Evolutionary conservation across 30 jellyfish, hydroid and myxozoan genomes (phyloP), one percentile per base, ranked within the genome.

Genomic region (Catostylus mosaicus): DNA sequence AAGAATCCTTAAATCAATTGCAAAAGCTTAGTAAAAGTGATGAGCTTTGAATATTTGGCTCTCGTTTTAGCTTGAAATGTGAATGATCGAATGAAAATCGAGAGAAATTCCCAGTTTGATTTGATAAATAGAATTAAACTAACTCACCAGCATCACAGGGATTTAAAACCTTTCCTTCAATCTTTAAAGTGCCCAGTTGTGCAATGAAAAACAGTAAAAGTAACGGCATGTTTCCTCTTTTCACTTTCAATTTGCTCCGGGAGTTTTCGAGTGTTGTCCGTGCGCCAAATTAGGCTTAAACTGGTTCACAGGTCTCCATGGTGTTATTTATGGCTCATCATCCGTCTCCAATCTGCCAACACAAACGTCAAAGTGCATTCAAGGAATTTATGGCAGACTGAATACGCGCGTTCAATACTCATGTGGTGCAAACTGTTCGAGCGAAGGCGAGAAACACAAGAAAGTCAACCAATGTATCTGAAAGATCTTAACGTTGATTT

Each of bases 71-170:
- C 63, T 27, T 9, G 63, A 9, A 48, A 40, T 40, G 54, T 48
- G 4, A 48, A 16, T 48, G 14, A 2, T 6, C 23, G 14, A 16
- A 48, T 16, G 24, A 48, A 48, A 48, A 48, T 48, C 63, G 63
- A 48, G n/a, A n/a, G 63, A 48, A 48, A 48, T 6, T 48, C 63
- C 63, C 11, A 48, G 14, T 48, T 48, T 16, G 63, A 2, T 48
- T 16, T 9, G 24, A 9, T 9, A 48, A 8, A 48, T 48, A 16
- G 63, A 9, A 27, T 6, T 33, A 23, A 9, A 19, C 64, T 37
- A 37, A 66, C 91, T 80, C 65, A 80, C 91, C 91, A 24, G 91
- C 91, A 4, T 51, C 40, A 56, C 91, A 80, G 38, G 91, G 91
- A 64, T 80, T 66, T 57, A 68, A 47, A 22, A 80, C 26, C 40